A percentile compares a stretch with the other conserved stretches of the same genome.
Evolutionary conservation across 2,797 vertebrate genomes (phyloP).

Genomic region (Gallinago nigripennis): DNA sequence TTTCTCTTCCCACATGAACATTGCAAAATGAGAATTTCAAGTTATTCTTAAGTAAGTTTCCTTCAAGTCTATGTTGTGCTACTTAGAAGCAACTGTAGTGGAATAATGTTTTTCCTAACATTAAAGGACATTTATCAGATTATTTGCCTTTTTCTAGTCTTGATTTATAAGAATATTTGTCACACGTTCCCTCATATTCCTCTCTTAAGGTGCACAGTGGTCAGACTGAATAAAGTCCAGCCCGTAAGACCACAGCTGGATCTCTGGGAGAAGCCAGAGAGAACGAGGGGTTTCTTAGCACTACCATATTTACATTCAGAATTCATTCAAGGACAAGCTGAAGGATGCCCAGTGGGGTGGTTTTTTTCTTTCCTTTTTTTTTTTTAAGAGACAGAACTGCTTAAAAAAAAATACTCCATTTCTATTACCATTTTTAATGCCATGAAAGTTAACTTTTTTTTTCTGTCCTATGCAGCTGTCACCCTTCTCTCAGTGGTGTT

Average conservation of each 20-base stretch:
- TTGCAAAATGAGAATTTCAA: slow-evolving; percentile 59
- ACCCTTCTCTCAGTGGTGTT: neutral
- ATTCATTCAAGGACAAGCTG: neutral
- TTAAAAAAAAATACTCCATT: neutral
- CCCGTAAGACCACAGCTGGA: neutral
- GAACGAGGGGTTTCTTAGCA: neutral
- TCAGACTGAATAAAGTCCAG: neutral
- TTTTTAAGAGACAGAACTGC: neutral
- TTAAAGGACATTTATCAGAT: slow-evolving; percentile 54
- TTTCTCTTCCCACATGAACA: neutral
- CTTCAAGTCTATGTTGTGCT: slow-evolving; percentile 36
- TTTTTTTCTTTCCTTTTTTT: too few relatives aligned
- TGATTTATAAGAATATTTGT: neutral
- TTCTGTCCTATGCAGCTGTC: neutral
- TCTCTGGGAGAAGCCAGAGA: slow-evolving; percentile 13
- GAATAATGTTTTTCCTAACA: slow-evolving; percentile 43
- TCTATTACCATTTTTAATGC: neutral
- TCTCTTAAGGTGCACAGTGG: slow-evolving; percentile 17
- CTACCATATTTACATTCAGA: slow-evolving; percentile 25
- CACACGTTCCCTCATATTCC: slow-evolving; percentile 6
- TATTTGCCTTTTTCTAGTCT: neutral
- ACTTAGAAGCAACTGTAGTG: slow-evolving; percentile 17
- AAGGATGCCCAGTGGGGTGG: neutral
- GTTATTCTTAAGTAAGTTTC: slow-evolving; percentile 51
- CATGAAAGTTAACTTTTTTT: neutral